Conservation (phyloP, 2,888 invertebrate species). For the Nycteola revayana region DNA sequence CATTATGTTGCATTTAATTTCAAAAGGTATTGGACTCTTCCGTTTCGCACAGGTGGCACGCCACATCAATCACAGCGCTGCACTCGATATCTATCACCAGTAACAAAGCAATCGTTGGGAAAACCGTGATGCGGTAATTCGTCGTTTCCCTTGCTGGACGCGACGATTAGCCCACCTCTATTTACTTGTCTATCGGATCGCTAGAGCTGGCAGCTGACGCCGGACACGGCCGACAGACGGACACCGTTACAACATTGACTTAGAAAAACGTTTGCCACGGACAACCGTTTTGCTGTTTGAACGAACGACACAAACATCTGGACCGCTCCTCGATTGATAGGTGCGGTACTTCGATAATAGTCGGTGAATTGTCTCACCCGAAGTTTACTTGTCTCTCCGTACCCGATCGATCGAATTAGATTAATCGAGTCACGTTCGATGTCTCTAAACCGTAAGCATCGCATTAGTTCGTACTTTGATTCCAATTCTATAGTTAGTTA, state of each 20-base stretch:
- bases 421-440: conserved; percentile 34
- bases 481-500: conserved; percentile 25
- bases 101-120: conserved; percentile 75
- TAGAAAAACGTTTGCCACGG: conserved; percentile 77
- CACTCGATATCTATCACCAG: conserved; percentile 51
- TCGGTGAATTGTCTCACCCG: conserved; percentile 46
- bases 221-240: conserved; percentile 71
- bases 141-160: conserved; percentile 76
- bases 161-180: conserved; percentile 79
- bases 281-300: conserved; percentile 52
- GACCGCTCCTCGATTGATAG: conserved; percentile 54
- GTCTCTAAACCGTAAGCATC: conserved; percentile 23
- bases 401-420: conserved; percentile 34
- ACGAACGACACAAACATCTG: conserved; percentile 51
- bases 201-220: conserved; percentile 76
- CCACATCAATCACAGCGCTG: conserved; percentile 42
- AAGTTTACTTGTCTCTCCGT: conserved; percentile 39
- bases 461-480: conserved; percentile 23
- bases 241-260: conserved; percentile 77
- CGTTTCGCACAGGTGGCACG: conserved; percentile 44
- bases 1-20: conserved; percentile 3
- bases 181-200: conserved; percentile 76
- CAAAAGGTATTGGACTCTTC: not conserved
- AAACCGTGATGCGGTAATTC: conserved; percentile 76
- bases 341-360: conserved; percentile 41